Conservation (phyloP, 2,113 vertebrate species). For the Penelope pileata region DNA sequence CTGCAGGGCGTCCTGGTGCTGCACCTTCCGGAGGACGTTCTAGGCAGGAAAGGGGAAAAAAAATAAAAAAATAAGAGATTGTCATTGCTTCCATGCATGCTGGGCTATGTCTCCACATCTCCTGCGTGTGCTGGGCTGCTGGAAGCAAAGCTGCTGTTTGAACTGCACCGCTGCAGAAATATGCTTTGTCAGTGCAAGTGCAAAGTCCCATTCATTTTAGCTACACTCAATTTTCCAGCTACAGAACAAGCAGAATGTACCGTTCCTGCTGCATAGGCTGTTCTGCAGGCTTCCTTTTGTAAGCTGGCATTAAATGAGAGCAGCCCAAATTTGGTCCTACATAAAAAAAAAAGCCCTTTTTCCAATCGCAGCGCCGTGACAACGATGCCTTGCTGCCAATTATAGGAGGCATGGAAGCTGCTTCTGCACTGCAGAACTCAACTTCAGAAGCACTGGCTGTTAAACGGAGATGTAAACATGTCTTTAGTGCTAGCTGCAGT, state of each 20-base stretch:
- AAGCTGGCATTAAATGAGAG: neutral
- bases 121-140: neutral
- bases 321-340: neutral
- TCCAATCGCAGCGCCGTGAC: neutral
- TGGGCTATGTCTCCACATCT: fast-evolving
- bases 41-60: constrained; percentile 31
- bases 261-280: neutral
- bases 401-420: fast-evolving
- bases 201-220: neutral
- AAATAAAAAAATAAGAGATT: neutral
- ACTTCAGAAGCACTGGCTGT: neutral
- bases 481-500: neutral
- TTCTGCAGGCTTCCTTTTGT: neutral
- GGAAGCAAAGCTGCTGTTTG: neutral
- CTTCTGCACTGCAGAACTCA: neutral
- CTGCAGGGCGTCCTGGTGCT: constrained; percentile 95
- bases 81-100: fast-evolving
- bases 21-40: constrained; percentile 96
- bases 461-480: fast-evolving
- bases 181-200: neutral
- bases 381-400: neutral
- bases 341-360: neutral
- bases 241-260: neutral
- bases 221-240: neutral
- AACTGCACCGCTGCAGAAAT: neutral